Evolutionary conservation across 2,888 invertebrate species (phyloP), one percentile per base, ranked within the genome.

Genomic region (Bembecia ichneumoniformis): DNA sequence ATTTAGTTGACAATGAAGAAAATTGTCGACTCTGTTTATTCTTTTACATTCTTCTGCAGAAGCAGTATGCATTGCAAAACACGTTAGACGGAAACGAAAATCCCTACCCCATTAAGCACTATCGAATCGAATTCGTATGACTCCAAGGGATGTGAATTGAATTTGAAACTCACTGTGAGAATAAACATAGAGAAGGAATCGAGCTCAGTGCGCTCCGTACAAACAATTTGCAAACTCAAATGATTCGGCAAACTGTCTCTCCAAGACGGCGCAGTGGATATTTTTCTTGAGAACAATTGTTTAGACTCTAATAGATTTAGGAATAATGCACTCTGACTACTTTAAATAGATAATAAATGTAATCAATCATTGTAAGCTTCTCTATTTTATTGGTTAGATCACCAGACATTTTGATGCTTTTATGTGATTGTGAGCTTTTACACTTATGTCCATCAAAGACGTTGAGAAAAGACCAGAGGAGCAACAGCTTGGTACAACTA

Each of bases 191-290:
- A 48, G 36, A 16, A 28, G 50, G 47, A 40, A 47, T 47, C 49
- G 49, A 55, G 55, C 52, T 51, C 50, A 50, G 51, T 48, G 53
- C 43, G 52, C 53, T 51, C 48, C 49, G 44, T 53, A 54, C 57
- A 58, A 57, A 58, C 59, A 62, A 58, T 63, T 59, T 62, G 54
- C 57, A 50, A 61, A 59, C 58, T 57, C 55, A 60, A 62, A 59
- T 59, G 58, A 59, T 61, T 61, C 53, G 54, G 51, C 55, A 53
- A 59, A 61, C 54, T 52, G 57, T 58, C 52, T 55, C 47, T 13
- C 51, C 28, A 47, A 47, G 47, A 46, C 16, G 44, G 15, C 44
- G 47, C 49, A 43, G 35, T 45, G 43, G 14, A 35, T 47, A 49
- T 49, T 51, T 49, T 49, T 47, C 17, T 47, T 49, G 46, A 40